Percentiles rank a stretch among this genome's conserved stretches.
These are phyloP conservation scores for Brachystomella parvula DNA, from an alignment of 1,140 invertebrate species.

Conservation along the genomic window DNA sequence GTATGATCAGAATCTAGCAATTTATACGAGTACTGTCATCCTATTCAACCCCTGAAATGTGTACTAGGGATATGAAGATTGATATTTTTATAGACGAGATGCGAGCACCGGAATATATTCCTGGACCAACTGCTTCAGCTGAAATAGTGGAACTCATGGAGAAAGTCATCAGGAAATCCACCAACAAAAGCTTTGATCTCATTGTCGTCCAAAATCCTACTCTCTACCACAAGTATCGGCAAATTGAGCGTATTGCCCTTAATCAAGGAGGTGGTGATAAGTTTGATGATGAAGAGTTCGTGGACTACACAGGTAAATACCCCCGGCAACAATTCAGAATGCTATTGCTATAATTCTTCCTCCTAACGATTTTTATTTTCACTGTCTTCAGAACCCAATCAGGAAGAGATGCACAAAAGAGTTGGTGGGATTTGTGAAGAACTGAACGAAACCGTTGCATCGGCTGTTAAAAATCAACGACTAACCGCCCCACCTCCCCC, in stretches of 20 bases:
- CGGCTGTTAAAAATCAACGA: too few relatives aligned
- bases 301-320: constrained; percentile 13
- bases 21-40: too few relatives aligned
- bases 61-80: too few relatives aligned
- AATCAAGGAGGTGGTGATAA: neutral
- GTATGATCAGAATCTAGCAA: too few relatives aligned
- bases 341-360: neutral
- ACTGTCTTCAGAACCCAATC: constrained; percentile 16
- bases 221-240: neutral
- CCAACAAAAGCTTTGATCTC: constrained; percentile 19
- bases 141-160: constrained; percentile 18
- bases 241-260: constrained; percentile 18
- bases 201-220: constrained; percentile 14
- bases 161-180: constrained; percentile 14
- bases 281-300: constrained; percentile 4
- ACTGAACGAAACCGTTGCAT: neutral
- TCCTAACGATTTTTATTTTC: neutral
- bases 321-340: neutral
- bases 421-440: neutral
- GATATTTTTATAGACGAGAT: constrained; percentile 7
- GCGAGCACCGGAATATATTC: neutral
- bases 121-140: neutral
- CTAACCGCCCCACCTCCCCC: neutral
- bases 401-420: constrained; percentile 8
- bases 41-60: too few relatives aligned